A percentile compares a stretch with the other conserved stretches of the same genome.
Evolutionary conservation across 2,797 vertebrate species (phyloP).

Genomic region (Myotis myotis): DNA sequence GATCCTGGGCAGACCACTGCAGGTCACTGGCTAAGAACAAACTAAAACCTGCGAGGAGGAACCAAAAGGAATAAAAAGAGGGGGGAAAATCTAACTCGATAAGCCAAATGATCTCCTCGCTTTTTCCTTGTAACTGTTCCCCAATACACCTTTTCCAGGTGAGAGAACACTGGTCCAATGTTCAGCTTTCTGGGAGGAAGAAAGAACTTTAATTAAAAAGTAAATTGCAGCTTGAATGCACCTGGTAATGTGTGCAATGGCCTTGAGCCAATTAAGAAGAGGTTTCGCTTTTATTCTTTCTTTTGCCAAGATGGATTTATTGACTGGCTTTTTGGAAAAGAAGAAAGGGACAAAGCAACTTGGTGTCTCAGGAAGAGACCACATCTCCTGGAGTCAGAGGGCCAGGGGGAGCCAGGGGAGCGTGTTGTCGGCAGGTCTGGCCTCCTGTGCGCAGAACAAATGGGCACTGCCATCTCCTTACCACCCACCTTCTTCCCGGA

Average conservation of each 20-base stretch:
- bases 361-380: conserved; percentile 23
- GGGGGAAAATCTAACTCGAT: not conserved
- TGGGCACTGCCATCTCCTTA: not conserved
- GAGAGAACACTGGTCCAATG: not conserved
- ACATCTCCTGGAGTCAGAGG: not conserved
- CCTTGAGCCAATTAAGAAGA: conserved; percentile 57
- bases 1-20: not conserved
- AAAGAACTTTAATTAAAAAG: conserved; percentile 68
- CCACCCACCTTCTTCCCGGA: not conserved
- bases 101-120: not conserved
- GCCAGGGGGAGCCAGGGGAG: not conserved
- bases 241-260: conserved; percentile 67
- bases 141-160: not conserved
- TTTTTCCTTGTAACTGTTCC: not conserved
- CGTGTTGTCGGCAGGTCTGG: fast-evolving
- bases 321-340: conserved; percentile 51
- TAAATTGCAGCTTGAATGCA: conserved; percentile 59
- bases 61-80: not conserved
- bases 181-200: not conserved
- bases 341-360: conserved; percentile 17
- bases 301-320: conserved; percentile 35
- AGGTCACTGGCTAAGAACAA: not conserved
- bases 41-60: not conserved
- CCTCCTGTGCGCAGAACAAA: not conserved
- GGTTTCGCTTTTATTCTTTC: conserved; percentile 54